These are phyloP conservation scores for Apis dorsata DNA, from an alignment of 1,140 invertebrate genomes.

Conservation along the genomic window DNA sequence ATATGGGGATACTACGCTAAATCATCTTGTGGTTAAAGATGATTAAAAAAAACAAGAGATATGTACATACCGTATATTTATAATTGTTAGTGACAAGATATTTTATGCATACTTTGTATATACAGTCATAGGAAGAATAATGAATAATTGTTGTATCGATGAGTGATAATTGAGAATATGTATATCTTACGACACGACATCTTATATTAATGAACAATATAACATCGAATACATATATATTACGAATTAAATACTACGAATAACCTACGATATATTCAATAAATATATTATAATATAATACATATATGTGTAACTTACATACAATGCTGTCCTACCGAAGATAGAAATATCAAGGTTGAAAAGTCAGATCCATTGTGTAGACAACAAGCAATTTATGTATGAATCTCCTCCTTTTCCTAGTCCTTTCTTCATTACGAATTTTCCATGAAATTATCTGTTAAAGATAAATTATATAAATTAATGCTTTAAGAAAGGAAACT, in stretches of 20 bases:
- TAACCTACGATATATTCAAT: too few relatives aligned
- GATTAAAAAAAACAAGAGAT: conserved; percentile 18
- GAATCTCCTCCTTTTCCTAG: background rate
- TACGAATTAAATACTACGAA: too few relatives aligned
- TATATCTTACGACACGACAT: background rate
- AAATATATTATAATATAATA: too few relatives aligned
- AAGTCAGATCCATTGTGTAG: background rate
- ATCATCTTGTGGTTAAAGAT: background rate
- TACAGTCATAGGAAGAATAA: conserved; percentile 4
- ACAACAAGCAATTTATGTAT: background rate
- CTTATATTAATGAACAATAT: background rate
- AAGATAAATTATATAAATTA: background rate
- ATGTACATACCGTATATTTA: conserved; percentile 39
- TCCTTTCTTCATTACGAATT: background rate
- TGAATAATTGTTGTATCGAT: conserved; percentile 25
- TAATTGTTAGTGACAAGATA: conserved; percentile 51
- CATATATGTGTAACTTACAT: conserved; percentile 1
- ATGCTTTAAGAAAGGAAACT: too few relatives aligned
- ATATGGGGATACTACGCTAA: conserved; percentile 17
- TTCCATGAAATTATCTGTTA: background rate
- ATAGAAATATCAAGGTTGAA: too few relatives aligned
- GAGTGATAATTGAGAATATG: conserved; percentile 5
- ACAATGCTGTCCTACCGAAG: background rate
- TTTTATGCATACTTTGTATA: conserved; percentile 20
- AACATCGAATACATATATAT: background rate